Evolutionary conservation across 2,888 invertebrate species (phyloP).

Genomic region (Rhagium mordax): DNA sequence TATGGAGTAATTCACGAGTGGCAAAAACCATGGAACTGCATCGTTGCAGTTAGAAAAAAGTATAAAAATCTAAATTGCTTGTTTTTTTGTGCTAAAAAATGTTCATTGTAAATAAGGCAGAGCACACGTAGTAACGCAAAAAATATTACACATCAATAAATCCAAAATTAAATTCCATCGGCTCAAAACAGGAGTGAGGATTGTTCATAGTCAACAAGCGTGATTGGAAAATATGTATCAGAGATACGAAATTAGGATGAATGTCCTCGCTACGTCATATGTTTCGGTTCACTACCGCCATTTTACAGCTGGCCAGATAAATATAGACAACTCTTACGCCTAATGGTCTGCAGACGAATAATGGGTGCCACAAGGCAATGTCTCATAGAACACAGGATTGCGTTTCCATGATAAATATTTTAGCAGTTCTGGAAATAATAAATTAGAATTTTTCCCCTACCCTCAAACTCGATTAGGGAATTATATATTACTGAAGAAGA

Average conservation of each 20-base stretch:
- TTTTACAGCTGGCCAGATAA: conserved; percentile 33
- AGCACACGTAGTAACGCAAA: background rate
- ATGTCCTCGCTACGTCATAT: conserved; percentile 31
- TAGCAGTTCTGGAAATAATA: conserved; percentile 48
- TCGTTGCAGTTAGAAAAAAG: background rate
- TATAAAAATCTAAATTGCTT: background rate
- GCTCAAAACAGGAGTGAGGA: conserved; percentile 30
- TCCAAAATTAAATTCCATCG: conserved; percentile 36
- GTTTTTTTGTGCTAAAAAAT: background rate
- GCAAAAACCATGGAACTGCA: background rate
- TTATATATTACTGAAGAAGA: conserved; percentile 20
- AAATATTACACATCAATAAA: conserved; percentile 43
- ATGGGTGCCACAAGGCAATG: conserved; percentile 20
- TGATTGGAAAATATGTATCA: conserved; percentile 44
- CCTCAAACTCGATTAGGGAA: conserved; percentile 22
- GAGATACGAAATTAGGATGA: conserved; percentile 34
- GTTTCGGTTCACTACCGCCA: conserved; percentile 27
- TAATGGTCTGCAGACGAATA: conserved; percentile 24
- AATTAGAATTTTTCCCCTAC: conserved; percentile 45
- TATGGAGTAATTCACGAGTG: background rate
- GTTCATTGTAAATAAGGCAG: background rate
- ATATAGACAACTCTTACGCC: conserved; percentile 21
- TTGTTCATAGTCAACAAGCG: conserved; percentile 35
- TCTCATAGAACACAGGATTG: conserved; percentile 40
- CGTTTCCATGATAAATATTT: conserved; percentile 48